Conservation (phyloP, 2,797 vertebrate species). For the Lacerta bilineata region DNA sequence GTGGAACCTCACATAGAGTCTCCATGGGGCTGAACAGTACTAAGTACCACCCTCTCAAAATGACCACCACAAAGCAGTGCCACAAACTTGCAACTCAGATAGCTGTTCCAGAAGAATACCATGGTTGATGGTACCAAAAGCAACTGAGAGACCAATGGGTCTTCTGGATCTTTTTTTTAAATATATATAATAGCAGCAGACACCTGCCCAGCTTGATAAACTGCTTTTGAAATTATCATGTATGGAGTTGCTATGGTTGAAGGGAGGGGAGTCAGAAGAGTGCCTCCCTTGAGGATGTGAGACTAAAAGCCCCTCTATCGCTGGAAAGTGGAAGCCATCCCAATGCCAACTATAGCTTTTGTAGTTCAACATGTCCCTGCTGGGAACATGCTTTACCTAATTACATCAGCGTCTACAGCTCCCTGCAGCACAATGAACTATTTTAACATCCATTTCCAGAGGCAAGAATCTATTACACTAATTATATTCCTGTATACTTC, state of each 20-base stretch:
- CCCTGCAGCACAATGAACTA: not conserved
- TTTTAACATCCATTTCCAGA: slow-evolving; percentile 18
- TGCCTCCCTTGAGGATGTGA: not conserved
- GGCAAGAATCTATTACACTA: slow-evolving; percentile 5
- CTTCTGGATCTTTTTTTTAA: not conserved
- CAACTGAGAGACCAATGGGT: too few relatives aligned
- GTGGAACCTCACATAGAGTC: too few relatives aligned
- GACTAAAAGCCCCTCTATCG: not conserved
- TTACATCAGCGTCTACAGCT: not conserved
- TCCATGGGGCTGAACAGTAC: too few relatives aligned
- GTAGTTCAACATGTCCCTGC: not conserved
- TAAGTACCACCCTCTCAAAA: too few relatives aligned
- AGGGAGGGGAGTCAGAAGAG: not conserved
- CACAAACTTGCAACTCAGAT: too few relatives aligned
- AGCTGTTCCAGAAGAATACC: too few relatives aligned
- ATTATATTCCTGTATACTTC: not conserved
- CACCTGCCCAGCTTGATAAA: not conserved
- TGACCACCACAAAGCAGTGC: too few relatives aligned
- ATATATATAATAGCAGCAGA: not conserved
- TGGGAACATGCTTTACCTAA: not conserved
- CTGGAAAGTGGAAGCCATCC: not conserved
- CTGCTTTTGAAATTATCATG: not conserved
- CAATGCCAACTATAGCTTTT: not conserved
- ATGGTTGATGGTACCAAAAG: too few relatives aligned
- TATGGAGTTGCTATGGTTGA: not conserved